phyloP scores from a whole-genome alignment of 1,140 invertebrate species.

The Uloborus diversus region DNA sequence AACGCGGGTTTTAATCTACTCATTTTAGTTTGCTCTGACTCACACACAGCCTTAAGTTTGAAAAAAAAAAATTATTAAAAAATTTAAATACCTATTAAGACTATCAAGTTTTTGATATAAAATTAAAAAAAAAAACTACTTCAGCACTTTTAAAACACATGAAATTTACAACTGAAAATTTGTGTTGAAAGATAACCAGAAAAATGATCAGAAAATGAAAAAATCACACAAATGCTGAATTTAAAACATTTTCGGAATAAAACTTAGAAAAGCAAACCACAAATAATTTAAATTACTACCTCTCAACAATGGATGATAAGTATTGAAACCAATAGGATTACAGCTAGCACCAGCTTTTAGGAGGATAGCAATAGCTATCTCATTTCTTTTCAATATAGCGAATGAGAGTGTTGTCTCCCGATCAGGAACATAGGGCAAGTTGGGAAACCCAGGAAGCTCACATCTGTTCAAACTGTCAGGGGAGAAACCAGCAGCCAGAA shows the following conservation, averaged over 20 bases:
- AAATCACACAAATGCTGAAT: neutral
- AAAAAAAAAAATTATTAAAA: no score
- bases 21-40: no score
- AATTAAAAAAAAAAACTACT: no score
- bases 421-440: constrained; percentile 1
- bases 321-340: constrained; percentile 2
- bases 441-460: neutral
- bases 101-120: no score
- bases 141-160: no score
- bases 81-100: no score
- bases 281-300: constrained; percentile 23
- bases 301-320: constrained; percentile 31
- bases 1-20: no score
- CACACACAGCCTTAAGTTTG: no score
- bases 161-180: no score
- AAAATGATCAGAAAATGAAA: neutral
- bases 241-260: neutral
- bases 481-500: constrained; percentile 33
- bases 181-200: no score
- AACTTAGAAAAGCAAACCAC: neutral
- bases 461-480: constrained; percentile 25
- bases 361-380: constrained; percentile 12
- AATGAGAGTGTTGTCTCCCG: constrained; percentile 33
- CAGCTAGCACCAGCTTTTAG: constrained; percentile 33
- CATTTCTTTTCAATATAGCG: constrained; percentile 28